A percentile compares a stretch with the other conserved stretches of the same genome.
These are phyloP conservation scores for Chitala chitala DNA, from an alignment of 2,113 vertebrate genomes.

Conservation along the genomic window DNA sequence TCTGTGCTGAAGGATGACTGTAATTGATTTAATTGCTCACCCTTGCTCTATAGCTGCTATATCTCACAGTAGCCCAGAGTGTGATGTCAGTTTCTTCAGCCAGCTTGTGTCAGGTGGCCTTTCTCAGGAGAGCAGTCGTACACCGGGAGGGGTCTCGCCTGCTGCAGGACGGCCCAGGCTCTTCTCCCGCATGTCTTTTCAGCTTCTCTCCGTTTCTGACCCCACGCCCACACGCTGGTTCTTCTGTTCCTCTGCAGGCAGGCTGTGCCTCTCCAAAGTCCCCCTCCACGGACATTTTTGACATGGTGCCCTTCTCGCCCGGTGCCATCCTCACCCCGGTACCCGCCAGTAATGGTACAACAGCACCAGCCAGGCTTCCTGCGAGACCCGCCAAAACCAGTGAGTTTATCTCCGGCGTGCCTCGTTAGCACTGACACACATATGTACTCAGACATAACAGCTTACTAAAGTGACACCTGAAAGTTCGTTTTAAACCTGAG, in stretches of 20 bases:
- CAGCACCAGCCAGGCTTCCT: constrained; percentile 76
- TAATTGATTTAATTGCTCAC: background rate
- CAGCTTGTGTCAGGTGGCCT: background rate
- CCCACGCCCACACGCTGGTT: background rate
- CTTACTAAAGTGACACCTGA: background rate
- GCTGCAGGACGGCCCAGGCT: no score
- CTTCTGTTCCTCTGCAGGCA: constrained; percentile 64
- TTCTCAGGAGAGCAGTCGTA: background rate
- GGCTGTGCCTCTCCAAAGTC: constrained; percentile 70
- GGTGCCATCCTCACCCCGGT: constrained; percentile 73
- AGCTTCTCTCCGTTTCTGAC: no score
- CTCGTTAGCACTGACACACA: background rate
- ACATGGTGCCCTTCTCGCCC: constrained; percentile 97
- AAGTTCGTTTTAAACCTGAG: no score
- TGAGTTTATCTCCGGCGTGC: constrained; percentile 55
- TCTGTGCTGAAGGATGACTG: no score
- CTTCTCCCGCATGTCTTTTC: no score
- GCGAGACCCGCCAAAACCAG: constrained; percentile 78
- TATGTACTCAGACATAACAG: background rate
- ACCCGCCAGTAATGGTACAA: constrained; percentile 80
- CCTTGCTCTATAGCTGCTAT: no score
- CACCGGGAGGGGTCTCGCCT: no score
- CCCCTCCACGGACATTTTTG: constrained; percentile 86
- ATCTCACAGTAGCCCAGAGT: background rate
- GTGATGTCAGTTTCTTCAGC: background rate